Evolutionary conservation across 2,797 vertebrate genomes (phyloP), one percentile per base, ranked within the genome.

Genomic region (Pseudomugil tenellus): DNA sequence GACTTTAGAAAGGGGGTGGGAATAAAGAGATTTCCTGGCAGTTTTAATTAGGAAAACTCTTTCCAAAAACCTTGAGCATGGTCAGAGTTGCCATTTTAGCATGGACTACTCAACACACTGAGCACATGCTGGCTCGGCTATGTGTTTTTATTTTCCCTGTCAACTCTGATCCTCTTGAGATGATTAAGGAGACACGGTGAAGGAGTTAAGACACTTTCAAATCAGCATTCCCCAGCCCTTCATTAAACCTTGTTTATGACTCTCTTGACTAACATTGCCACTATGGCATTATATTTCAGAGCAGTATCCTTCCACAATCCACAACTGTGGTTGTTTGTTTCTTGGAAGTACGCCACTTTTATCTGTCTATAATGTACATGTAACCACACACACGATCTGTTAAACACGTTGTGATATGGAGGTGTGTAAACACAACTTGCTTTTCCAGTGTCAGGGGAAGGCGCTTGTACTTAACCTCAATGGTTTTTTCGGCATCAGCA

Each of bases 41-140:
- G 64, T 84, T 87, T 32, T 76, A 72, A 79, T 67, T 61, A 59
- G 61, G 73, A 77, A 76, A 81, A 70, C 71, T 87, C 71, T 77
- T 67, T 77, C 61, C 51, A 46, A 57, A 63, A 57, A 53, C 17
- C 11, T 60, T 74, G 65, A 57, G 63, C 2, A 16, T 51, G 72
- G 62, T 85, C 74, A 84, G 85, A 83, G 76, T 80, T 62, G 31
- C 34, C 28, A 9, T n/a, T 43, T 43, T n/a, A 67, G 59, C 32
- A 69, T 49, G 54, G 31, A 57, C 28, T 0, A 25, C 34, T 34
- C 16, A 6, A 72, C 39, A 63, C 68, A 54, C 60, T 54, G 68
- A 80, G 32, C 76, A 74, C 54, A 76, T 75, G 76, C 70, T 51
- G 55, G 71, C 61, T 31, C 56, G 74, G 58, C 52, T 43, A 57